A percentile compares a stretch with the other conserved stretches of the same genome.
Conservation (phyloP, 2,888 invertebrate genomes). For the Sylvicola cinctus region DNA sequence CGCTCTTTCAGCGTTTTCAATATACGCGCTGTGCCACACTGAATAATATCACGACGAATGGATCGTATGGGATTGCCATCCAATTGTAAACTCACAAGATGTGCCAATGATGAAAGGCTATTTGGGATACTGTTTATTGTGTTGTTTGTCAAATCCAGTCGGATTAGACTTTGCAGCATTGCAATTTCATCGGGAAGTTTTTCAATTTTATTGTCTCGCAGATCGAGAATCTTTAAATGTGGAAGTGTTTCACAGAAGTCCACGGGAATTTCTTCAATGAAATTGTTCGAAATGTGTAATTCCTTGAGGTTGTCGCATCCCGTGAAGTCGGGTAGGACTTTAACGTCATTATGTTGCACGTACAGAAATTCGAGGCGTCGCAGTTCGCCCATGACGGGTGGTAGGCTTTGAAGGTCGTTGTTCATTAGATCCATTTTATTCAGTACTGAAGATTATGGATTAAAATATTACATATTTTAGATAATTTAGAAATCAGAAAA, state of each 20-base stretch:
- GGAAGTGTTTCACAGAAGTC: constrained; percentile 52
- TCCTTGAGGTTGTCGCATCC: constrained; percentile 59
- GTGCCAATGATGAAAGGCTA: constrained; percentile 44
- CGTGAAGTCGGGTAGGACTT: constrained; percentile 50
- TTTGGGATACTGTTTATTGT: constrained; percentile 45
- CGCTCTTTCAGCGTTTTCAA: constrained; percentile 55
- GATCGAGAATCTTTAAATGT: constrained; percentile 50
- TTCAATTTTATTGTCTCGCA: constrained; percentile 64
- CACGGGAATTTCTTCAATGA: constrained; percentile 50
- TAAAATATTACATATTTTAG: too few species aligned
- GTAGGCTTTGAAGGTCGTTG: constrained; percentile 43
- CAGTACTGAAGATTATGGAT: constrained; percentile 25
- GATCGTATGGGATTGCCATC: constrained; percentile 73
- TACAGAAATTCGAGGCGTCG: constrained; percentile 54
- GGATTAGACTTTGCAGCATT: constrained; percentile 49
- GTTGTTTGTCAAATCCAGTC: constrained; percentile 73
- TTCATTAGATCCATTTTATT: constrained; percentile 51
- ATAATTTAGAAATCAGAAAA: neutral
- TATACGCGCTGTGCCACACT: constrained; percentile 64
- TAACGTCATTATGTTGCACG: constrained; percentile 64
- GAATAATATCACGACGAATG: constrained; percentile 62
- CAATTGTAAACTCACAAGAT: constrained; percentile 60
- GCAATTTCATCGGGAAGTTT: constrained; percentile 60
- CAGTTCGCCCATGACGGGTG: constrained; percentile 46
- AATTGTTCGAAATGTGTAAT: constrained; percentile 67